Evolutionary conservation across 2,113 vertebrate genomes (phyloP), one percentile per base, ranked within the genome.

Genomic region (Neogale vison): DNA sequence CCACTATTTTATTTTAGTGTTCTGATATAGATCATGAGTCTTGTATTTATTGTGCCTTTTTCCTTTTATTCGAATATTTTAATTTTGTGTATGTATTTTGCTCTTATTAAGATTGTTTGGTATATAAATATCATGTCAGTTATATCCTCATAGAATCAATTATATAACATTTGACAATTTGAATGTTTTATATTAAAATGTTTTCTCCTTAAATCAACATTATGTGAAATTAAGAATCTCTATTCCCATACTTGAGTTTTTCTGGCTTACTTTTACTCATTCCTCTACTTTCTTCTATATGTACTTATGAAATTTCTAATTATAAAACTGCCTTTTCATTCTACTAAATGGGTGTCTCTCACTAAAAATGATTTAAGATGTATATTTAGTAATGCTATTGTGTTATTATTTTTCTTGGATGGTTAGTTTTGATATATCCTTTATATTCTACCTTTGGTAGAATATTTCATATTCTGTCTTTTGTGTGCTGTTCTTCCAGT

Each of bases 1-100:
- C 7, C 14, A 24, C 72, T 77, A 74, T 92, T 87, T 74, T 88
- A 45, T 88, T 88, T 88, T n/a, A 14, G 15, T 92, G 5, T 88
- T 57, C 36, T 67, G 39, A 61, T 84, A 47, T 6, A 67, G n/a
- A 45, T 74, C 31, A 82, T 63, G 42, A 81, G 29, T 36, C 17
- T 80, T 71, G 6, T 31, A 39, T 88, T 36, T 77, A 50, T 59
- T 71, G 5, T 82, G 23, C 36, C 36, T 18, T 85, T 63, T 55
- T 39, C 29, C n/a, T 17, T 84, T 80, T 45, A 61, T 7, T 71
- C 55, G 5, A 24, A 69, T 17, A 50, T 71, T 93, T 84, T 76
- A 74, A 18, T 36, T 76, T 84, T 39, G 18, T 63, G 20, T 31
- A 18, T 74, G 2, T 23, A 36, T 82, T 82, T 92, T 71, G 1